Percentiles rank a stretch among this genome's conserved stretches.
These are phyloP conservation scores for Trissolcus brochymenae DNA, from an alignment of 2,888 invertebrate genomes.

Conservation along the genomic window DNA sequence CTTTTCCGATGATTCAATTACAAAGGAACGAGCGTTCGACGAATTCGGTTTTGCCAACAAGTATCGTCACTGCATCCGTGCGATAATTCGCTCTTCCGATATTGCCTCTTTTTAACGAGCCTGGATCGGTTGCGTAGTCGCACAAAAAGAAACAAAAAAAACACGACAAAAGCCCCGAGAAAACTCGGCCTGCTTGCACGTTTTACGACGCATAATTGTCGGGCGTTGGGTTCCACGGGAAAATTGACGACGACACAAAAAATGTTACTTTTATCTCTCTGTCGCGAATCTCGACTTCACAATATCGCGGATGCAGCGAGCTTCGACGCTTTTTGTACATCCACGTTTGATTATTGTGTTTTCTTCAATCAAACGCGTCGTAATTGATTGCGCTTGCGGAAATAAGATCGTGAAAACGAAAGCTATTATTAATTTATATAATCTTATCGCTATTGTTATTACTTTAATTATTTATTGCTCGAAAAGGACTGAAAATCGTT, in stretches of 20 bases:
- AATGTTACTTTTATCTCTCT: neutral
- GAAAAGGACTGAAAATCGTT: no score
- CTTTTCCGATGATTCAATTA: conserved; percentile 42
- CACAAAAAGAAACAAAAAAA: conserved; percentile 7
- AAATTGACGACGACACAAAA: conserved; percentile 17
- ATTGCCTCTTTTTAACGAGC: conserved; percentile 61
- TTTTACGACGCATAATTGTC: conserved; percentile 37
- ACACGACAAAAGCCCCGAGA: conserved; percentile 27
- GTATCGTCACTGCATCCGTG: conserved; percentile 32
- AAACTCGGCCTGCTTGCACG: conserved; percentile 50
- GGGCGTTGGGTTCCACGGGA: conserved; percentile 29
- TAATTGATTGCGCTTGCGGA: no score
- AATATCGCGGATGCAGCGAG: conserved; percentile 11
- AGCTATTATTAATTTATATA: no score
- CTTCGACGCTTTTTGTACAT: neutral
- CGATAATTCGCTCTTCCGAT: conserved; percentile 59
- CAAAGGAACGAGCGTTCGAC: conserved; percentile 26
- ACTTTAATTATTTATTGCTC: no score
- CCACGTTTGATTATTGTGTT: conserved; percentile 1
- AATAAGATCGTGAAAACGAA: no score
- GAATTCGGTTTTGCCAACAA: conserved; percentile 30
- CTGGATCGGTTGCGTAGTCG: conserved; percentile 40
- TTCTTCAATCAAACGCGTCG: no score
- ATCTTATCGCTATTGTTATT: no score
- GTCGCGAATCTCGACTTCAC: conserved; percentile 9